These are phyloP conservation scores for Leucoma salicis DNA, from an alignment of 2,888 invertebrate species.

Conservation along the genomic window DNA sequence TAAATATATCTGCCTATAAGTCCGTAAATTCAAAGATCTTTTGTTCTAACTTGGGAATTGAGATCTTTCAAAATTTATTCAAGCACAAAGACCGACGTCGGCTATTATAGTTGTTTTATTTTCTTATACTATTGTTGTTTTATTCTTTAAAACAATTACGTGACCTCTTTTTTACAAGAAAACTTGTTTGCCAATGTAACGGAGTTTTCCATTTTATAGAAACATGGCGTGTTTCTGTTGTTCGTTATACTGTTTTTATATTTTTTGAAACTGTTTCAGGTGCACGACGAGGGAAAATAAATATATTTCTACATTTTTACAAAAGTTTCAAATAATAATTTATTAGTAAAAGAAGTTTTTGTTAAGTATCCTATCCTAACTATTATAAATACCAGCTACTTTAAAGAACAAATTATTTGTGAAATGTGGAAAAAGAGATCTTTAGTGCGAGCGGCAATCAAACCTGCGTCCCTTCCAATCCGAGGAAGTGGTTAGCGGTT, in stretches of 20 bases:
- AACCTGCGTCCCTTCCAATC: too few relatives aligned
- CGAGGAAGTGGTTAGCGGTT: too few relatives aligned
- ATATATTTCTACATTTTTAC: neutral
- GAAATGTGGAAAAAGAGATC: too few relatives aligned
- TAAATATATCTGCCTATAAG: too few relatives aligned
- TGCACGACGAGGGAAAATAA: constrained; percentile 14
- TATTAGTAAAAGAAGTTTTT: neutral
- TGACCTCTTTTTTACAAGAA: constrained; percentile 11
- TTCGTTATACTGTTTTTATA: constrained; percentile 16
- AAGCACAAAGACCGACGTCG: too few relatives aligned
- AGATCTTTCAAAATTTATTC: too few relatives aligned
- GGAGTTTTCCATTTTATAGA: constrained; percentile 5
- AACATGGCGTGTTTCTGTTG: constrained; percentile 8
- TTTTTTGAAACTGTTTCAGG: constrained; percentile 20
- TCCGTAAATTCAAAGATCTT: too few relatives aligned
- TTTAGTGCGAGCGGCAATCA: too few relatives aligned
- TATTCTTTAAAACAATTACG: constrained; percentile 10
- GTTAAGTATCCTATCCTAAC: too few relatives aligned
- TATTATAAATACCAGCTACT: too few relatives aligned
- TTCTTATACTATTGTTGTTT: constrained; percentile 4
- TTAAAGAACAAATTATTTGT: too few relatives aligned
- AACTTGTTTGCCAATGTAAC: constrained; percentile 6
- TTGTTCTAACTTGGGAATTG: too few relatives aligned
- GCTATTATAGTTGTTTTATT: constrained; percentile 2
- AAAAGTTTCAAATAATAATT: neutral